Evolutionary conservation across 2,797 vertebrate genomes (phyloP).

Genomic region (Lacerta agilis): DNA sequence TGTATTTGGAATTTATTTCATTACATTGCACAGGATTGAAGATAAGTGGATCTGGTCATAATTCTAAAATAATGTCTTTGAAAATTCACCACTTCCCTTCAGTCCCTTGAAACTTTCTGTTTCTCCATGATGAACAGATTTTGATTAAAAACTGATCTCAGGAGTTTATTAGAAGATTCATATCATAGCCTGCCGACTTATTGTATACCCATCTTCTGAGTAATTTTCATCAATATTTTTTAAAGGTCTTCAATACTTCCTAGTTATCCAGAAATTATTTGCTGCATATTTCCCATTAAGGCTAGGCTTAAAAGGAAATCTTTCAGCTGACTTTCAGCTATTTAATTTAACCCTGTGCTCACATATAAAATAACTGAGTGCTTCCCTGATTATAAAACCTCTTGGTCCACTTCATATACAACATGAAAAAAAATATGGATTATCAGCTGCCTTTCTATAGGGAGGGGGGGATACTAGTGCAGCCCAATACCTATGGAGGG

Average conservation of each 20-base stretch:
- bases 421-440: background rate
- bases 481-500: too few species aligned
- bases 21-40: constrained; percentile 36
- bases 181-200: constrained; percentile 36
- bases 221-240: constrained; percentile 8
- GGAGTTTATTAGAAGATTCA: constrained; percentile 56
- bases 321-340: constrained; percentile 20
- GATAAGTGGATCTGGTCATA: constrained; percentile 18
- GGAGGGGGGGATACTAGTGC: too few species aligned
- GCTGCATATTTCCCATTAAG: background rate
- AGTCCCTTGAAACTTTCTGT: constrained; percentile 47
- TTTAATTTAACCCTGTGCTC: constrained; percentile 32
- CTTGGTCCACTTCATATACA: background rate
- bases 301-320: background rate
- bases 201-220: constrained; percentile 5
- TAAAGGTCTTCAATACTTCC: background rate
- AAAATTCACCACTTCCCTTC: constrained; percentile 8
- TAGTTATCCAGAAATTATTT: background rate
- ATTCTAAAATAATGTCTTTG: constrained; percentile 13
- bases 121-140: constrained; percentile 45
- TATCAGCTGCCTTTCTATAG: background rate
- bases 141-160: constrained; percentile 52
- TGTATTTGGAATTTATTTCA: constrained; percentile 44
- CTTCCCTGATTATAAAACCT: background rate
- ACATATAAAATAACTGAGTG: background rate